Evolutionary conservation across 2,113 vertebrate species (phyloP), one percentile per base, ranked within the genome.

Genomic region (Charadrius vociferus): DNA sequence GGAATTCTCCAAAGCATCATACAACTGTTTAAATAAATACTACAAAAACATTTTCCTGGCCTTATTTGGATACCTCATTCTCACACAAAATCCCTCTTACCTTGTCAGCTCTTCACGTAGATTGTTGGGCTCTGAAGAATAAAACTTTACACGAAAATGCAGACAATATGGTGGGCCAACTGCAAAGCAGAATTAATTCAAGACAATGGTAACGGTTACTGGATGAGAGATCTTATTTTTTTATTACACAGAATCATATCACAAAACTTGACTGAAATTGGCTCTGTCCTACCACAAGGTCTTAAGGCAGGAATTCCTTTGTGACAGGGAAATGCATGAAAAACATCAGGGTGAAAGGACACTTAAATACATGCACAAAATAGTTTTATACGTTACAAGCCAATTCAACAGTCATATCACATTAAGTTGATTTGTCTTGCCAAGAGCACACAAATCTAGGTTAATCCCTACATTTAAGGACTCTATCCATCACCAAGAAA

Each of bases 121-220:
- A 95, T 99, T 99, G 98, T 99, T 99, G 22, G 99, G 99, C 94
- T 99, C 99, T 17, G 99, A 99, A 4, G 99, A 99, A 96, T 99
- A 99, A 98, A 99, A 99, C 95, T 99, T 99, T 20, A 99, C 99
- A 95, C 99, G 99, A 98, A 99, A 98, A 98, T 99, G 99, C 73
- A 99, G 99, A 97, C 99, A 99, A 96, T 99, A 99, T 0, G 99
- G 99, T 52, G 99, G 99, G 45, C 99, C 99, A 94, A 99, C 99
- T 99, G 88, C 39, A 93, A 97, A 85, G 89, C 9, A 90, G 47
- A 95, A 91, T 84, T 86, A 12, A 84, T 90, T 83, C 47, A 79
- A 52, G 43, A 89, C 23, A 97, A 12, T 9, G 8, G 34, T 32
- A 80, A 93, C 59, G 79, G 36, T 52, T 86, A 91, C 36, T n/a